Evolutionary conservation across 2,113 vertebrate species (phyloP).

Genomic region (Prinia subflava): DNA sequence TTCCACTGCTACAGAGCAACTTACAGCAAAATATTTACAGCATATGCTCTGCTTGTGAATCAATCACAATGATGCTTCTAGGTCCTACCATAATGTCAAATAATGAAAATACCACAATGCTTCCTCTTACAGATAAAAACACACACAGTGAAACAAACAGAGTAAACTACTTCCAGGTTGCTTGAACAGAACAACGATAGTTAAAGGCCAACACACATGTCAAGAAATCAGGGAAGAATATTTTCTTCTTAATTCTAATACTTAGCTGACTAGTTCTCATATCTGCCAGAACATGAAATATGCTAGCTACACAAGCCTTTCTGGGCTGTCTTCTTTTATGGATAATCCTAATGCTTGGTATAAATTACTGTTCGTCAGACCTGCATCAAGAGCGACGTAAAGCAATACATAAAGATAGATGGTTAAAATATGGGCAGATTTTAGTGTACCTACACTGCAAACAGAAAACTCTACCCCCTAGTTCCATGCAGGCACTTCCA

Average conservation of each 20-base stretch:
- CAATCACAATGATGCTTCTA: neutral
- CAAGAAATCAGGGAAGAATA: neutral
- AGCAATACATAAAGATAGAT: neutral
- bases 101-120: neutral
- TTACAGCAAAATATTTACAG: neutral
- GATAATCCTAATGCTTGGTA: neutral
- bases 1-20: neutral
- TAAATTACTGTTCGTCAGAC: neutral
- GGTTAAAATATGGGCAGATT: neutral
- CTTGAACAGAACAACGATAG: neutral
- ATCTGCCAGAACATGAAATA: neutral
- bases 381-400: neutral
- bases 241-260: neutral
- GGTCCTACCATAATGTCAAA: neutral
- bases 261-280: neutral
- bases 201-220: neutral
- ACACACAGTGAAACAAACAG: neutral
- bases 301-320: neutral
- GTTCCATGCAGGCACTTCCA: neutral
- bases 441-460: neutral
- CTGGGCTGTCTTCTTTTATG: neutral
- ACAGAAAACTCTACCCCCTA: neutral
- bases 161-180: neutral
- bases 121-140: neutral
- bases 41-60: accelerated